Conservation (phyloP, 2,888 invertebrate species). For the Odontothrips loti region DNA sequence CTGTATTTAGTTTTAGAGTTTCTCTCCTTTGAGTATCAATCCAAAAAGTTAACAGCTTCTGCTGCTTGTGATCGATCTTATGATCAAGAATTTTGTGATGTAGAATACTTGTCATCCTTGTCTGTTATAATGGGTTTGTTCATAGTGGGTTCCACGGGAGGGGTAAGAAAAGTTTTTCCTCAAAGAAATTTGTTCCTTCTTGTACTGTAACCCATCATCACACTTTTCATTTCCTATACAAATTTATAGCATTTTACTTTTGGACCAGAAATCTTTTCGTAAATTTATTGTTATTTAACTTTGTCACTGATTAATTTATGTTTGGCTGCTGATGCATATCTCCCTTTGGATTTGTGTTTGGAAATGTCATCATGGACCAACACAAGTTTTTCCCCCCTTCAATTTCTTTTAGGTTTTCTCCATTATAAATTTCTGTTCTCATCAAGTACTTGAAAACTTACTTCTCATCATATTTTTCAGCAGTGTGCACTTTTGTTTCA, state of each 20-base stretch:
- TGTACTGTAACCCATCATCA: neutral
- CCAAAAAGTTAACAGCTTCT: too few relatives aligned
- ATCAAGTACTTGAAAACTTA: neutral
- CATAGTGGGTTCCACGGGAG: too few relatives aligned
- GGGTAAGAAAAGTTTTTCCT: neutral
- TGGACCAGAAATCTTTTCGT: neutral
- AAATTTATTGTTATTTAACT: neutral
- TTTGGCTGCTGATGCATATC: neutral
- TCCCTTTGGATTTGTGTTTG: neutral
- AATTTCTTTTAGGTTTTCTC: neutral
- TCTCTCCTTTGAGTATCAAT: too few relatives aligned
- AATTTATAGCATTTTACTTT: neutral
- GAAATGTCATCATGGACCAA: neutral
- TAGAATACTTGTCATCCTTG: too few relatives aligned
- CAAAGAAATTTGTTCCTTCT: neutral
- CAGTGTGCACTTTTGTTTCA: neutral
- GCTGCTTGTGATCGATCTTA: too few relatives aligned
- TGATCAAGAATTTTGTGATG: too few relatives aligned
- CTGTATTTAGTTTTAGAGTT: too few relatives aligned
- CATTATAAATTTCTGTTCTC: too few relatives aligned
- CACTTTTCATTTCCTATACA: neutral
- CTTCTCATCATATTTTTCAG: neutral
- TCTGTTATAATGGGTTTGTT: too few relatives aligned
- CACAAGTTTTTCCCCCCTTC: neutral
- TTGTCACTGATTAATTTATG: neutral